Evolutionary conservation across 2,113 vertebrate species (phyloP), one percentile per base, ranked within the genome.

Genomic region (Bombycilla garrulus): DNA sequence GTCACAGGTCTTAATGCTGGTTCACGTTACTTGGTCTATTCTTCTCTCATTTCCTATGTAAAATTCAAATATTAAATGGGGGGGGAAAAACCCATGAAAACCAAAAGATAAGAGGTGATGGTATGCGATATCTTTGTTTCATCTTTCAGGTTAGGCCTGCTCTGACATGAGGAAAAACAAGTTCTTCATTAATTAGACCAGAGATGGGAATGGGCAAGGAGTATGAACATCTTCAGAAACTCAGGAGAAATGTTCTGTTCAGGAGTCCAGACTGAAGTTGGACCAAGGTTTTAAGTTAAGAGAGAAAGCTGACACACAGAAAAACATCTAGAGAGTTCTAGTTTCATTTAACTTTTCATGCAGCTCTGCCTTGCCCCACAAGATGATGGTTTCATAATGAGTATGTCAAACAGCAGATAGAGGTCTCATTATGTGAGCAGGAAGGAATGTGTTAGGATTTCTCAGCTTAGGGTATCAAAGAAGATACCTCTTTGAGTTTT

Each of bases 51-150:
- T n/a, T 9, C 4, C 8, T 48, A 31, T 36, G 5, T 35, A 88
- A 90, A 91, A 88, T 40, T 65, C 12, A 86, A 86, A 70, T 33
- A 51, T n/a, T 58, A 69, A 90, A 15, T 28, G 6, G 11, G 3
- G 2, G 1, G 3, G 42, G 11, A 26, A 44, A 9, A 42, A 42
- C 9, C 1, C 3, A 66, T 33, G 21, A 23, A 12, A 54, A 40
- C 15, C 5, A 67, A 45, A 72, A 25, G 2, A 64, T 74, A 74
- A 47, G 5, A 60, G 9, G 25, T 19, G 56, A 35, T 29, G 8
- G 10, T 42, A 0, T 72, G 6, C 4, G 2, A 25, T 31, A 42
- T 19, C 15, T 76, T 23, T 28, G 5, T 79, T 91, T 66, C 28
- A 17, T 69, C 25, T 74, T 78, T 81, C 10, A 61, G 4, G 5